Evolutionary conservation across 2,888 invertebrate genomes (phyloP).

Genomic region (Tenthredo amoena): DNA sequence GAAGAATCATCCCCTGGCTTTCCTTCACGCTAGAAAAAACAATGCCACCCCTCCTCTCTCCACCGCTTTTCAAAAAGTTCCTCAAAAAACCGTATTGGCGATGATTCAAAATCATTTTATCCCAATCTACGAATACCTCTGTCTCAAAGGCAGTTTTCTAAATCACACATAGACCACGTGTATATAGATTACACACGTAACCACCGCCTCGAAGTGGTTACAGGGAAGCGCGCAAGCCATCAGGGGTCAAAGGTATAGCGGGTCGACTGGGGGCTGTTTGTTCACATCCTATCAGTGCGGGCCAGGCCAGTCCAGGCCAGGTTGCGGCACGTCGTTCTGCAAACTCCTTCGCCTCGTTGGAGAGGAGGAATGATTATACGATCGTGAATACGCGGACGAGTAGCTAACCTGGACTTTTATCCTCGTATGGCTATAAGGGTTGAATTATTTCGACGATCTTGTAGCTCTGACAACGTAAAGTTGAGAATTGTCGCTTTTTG

Average conservation of each 20-base stretch:
- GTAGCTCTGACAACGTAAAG: too few species aligned
- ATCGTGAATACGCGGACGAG: background rate
- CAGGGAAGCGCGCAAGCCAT: background rate
- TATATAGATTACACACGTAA: background rate
- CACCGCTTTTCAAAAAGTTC: background rate
- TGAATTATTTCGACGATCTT: background rate
- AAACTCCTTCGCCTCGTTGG: background rate
- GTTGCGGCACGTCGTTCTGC: conserved; percentile 12
- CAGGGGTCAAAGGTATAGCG: conserved; percentile 16
- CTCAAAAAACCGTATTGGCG: background rate
- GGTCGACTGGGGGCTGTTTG: conserved; percentile 25
- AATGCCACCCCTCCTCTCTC: background rate
- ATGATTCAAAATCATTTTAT: background rate
- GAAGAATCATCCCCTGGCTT: too few species aligned
- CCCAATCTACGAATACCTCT: background rate
- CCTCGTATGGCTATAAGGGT: background rate
- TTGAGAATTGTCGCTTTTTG: background rate
- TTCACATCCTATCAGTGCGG: conserved; percentile 32
- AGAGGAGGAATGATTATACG: background rate
- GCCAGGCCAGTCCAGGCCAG: conserved; percentile 33
- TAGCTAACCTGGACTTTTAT: background rate
- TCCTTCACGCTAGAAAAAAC: background rate
- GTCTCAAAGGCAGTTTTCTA: background rate
- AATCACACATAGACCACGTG: background rate
- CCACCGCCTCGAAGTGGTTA: background rate